Percentiles rank a stretch among this genome's conserved stretches.
phyloP scores from a whole-genome alignment of 2,888 invertebrate species.

The Lissocephala sabroskyi region DNA sequence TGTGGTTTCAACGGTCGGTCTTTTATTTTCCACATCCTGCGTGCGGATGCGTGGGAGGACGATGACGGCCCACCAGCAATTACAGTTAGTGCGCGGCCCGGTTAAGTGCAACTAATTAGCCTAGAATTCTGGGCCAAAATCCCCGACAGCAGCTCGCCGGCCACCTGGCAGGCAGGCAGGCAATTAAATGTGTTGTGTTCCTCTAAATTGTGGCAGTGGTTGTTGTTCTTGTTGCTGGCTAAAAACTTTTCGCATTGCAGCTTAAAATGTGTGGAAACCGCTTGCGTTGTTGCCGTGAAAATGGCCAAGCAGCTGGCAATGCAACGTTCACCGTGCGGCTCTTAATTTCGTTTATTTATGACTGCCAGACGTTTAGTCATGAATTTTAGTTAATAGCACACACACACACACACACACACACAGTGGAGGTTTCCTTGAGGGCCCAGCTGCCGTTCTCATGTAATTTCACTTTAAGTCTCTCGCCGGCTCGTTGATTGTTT shows the following conservation, averaged over 20 bases:
- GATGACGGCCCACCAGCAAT: too few species aligned
- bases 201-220: constrained; percentile 2
- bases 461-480: constrained; percentile 41
- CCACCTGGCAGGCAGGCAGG: constrained; percentile 44
- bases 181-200: constrained; percentile 8
- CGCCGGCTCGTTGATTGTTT: too few species aligned
- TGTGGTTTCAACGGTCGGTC: too few species aligned
- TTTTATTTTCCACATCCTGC: too few species aligned
- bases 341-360: constrained; percentile 54
- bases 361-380: constrained; percentile 33
- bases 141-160: too few species aligned
- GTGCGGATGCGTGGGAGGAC: too few species aligned
- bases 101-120: constrained; percentile 58
- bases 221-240: constrained; percentile 12
- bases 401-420: background rate
- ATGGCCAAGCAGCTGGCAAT: too few species aligned
- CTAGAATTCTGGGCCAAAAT: too few species aligned
- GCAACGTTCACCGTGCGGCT: constrained; percentile 25
- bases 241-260: constrained; percentile 29
- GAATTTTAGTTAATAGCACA: constrained; percentile 22
- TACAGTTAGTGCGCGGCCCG: constrained; percentile 30
- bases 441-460: too few species aligned
- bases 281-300: too few species aligned
- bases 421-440: too few species aligned
- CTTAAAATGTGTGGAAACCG: constrained; percentile 11